Percentiles rank a stretch among this genome's conserved stretches.
Conservation (phyloP, 2,888 invertebrate genomes). For the Platycheirus rosarum region DNA sequence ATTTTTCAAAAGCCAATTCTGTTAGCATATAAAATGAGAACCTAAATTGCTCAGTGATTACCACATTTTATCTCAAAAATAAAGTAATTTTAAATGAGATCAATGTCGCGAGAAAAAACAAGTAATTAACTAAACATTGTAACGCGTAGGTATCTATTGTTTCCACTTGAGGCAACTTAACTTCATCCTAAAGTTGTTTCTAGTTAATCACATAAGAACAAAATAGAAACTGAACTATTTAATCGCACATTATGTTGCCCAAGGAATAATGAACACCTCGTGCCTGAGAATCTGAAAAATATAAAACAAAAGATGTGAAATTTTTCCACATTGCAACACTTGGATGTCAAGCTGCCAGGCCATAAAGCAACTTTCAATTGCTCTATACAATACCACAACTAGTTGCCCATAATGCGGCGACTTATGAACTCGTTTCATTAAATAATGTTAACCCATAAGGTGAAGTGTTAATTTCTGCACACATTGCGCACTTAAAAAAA, state of each 20-base stretch:
- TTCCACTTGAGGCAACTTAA: no score
- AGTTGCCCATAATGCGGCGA: conserved; percentile 20
- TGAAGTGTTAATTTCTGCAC: conserved; percentile 72
- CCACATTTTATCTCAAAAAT: no score
- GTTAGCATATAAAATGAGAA: no score
- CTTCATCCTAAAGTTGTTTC: background rate
- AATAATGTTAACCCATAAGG: conserved; percentile 66
- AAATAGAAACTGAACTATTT: conserved; percentile 1
- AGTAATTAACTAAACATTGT: no score
- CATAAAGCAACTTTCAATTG: conserved; percentile 23
- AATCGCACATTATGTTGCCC: conserved; percentile 19
- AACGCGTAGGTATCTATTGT: no score
- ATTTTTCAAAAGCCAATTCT: no score
- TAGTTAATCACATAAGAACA: background rate
- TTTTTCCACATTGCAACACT: background rate
- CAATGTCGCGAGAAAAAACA: no score
- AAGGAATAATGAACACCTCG: background rate
- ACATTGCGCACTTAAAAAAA: conserved; percentile 41
- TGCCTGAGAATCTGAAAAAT: conserved; percentile 19
- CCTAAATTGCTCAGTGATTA: no score
- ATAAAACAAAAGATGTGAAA: conserved; percentile 17
- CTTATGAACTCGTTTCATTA: conserved; percentile 64
- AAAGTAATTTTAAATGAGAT: no score
- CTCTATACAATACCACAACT: background rate
- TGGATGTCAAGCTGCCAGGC: background rate